Evolutionary conservation across 2,113 vertebrate genomes (phyloP), one percentile per base, ranked within the genome.

Genomic region (Corythornis madagascariensis): DNA sequence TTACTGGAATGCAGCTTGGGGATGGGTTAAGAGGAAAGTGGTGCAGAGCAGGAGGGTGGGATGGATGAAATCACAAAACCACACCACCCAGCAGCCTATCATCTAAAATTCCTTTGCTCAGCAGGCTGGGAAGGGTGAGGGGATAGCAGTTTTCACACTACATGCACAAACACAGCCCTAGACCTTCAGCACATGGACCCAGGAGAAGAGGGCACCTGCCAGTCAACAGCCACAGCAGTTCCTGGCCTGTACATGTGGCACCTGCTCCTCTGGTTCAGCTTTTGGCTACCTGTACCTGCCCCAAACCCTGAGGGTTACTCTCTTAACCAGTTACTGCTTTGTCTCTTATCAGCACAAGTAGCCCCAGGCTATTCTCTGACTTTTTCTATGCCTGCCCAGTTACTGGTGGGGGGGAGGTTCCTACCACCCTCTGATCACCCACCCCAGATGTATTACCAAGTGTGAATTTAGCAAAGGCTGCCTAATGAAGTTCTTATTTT

Each of bases 11-110:
- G 9, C 4, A 47, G 42, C 33, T 52, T 26, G 38, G 0, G 21
- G 47, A 9, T 59, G 60, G 57, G 1, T 24, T 2, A 4, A 67
- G 18, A 16, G 2, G 4, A 11, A 13, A 12, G 25, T 40, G 28
- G n/a, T 64, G 29, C 26, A 8, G 35, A 8, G 42, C 38, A 35
- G n/a, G 22, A 15, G 4, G 43, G 31, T 47, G 61, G 65, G 70
- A 25, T 52, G 78, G 70, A 5, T 47, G 63, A 28, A 85, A 33
- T 35, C 47, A 53, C 35, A 45, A 50, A 86, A 25, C 17, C 1
- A 1, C 17, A 40, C 25, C 20, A 1, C 31, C 43, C 2, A 0
- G 61, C 53, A 43, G 12, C 16, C 1, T 4, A 6, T 1, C 19
- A 40, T 10, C 63, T 60, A 14, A 43, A n/a, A 75, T 31, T 1